These are phyloP conservation scores for Listronotus bonariensis DNA, from an alignment of 1,140 invertebrate genomes.

Conservation along the genomic window DNA sequence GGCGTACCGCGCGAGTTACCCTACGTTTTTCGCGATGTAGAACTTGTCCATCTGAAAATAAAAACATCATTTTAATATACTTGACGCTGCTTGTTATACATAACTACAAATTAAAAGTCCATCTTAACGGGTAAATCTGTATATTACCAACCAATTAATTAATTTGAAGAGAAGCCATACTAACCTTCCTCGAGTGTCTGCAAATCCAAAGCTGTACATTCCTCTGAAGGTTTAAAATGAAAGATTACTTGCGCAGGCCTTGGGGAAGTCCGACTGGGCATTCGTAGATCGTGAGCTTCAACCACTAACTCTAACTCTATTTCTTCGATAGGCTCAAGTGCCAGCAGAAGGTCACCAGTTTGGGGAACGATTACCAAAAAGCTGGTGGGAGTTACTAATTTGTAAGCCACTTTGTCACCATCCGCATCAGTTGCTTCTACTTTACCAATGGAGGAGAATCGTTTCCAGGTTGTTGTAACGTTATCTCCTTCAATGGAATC, in stretches of 20 bases:
- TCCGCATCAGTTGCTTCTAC: slow-evolving; percentile 84
- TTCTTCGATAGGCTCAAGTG: slow-evolving; percentile 71
- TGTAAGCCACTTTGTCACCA: slow-evolving; percentile 84
- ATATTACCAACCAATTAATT: too few species aligned
- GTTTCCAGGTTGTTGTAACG: slow-evolving; percentile 66
- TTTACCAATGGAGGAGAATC: slow-evolving; percentile 79
- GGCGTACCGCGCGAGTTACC: slow-evolving; percentile 84
- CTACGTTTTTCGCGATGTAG: slow-evolving; percentile 77
- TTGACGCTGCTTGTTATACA: background rate
- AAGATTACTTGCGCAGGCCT: slow-evolving; percentile 75
- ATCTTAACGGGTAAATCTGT: too few species aligned
- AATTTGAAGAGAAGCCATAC: background rate
- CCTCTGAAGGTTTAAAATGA: slow-evolving; percentile 69
- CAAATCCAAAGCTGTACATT: slow-evolving; percentile 59
- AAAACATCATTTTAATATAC: background rate
- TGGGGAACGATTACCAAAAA: slow-evolving; percentile 86
- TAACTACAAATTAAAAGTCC: background rate
- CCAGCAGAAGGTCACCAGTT: slow-evolving; percentile 84
- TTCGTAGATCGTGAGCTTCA: slow-evolving; percentile 79
- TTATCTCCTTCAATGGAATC: slow-evolving; percentile 60
- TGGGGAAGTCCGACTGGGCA: slow-evolving; percentile 69
- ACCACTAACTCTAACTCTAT: slow-evolving; percentile 72
- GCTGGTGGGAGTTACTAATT: slow-evolving; percentile 75
- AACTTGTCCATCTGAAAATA: slow-evolving; percentile 37
- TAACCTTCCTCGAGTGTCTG: slow-evolving; percentile 56